A percentile compares a stretch with the other conserved stretches of the same genome.
Conservation (phyloP, 2,797 vertebrate species). For the Jordanella pulchra region DNA sequence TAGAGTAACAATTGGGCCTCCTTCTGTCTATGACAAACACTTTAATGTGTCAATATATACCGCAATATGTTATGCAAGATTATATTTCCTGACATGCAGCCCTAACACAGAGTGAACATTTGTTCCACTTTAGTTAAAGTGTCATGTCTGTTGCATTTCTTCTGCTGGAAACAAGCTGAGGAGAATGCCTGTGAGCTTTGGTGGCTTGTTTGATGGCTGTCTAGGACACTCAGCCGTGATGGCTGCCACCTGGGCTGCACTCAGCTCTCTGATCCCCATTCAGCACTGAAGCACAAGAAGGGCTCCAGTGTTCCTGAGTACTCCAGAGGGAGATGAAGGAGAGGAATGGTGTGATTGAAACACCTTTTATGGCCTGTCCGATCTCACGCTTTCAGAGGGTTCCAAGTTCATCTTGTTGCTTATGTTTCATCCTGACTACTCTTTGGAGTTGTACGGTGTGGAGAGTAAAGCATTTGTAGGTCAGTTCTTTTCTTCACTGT, state of each 20-base stretch:
- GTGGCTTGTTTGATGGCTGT: constrained; percentile 12
- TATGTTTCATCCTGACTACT: constrained; percentile 20
- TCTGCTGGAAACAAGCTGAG: background rate
- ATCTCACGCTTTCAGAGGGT: constrained; percentile 50
- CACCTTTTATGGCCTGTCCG: constrained; percentile 30
- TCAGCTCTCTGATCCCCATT: constrained; percentile 34
- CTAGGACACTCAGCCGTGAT: constrained; percentile 5
- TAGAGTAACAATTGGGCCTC: background rate
- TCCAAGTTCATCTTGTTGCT: constrained; percentile 20
- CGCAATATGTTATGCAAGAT: background rate
- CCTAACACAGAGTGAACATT: background rate
- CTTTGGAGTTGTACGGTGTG: constrained; percentile 22
- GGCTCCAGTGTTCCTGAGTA: constrained; percentile 24
- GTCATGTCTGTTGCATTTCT: background rate
- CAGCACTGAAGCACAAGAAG: background rate
- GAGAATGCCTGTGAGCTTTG: constrained; percentile 3
- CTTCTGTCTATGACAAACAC: too few relatives aligned
- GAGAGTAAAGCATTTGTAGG: constrained; percentile 10
- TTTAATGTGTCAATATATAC: background rate
- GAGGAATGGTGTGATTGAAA: constrained; percentile 42
- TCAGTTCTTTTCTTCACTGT: constrained; percentile 23
- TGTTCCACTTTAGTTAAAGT: background rate
- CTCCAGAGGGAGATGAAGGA: constrained; percentile 23
- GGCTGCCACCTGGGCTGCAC: constrained; percentile 14
- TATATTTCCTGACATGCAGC: background rate